Conservation (phyloP, 1,140 invertebrate species). For the Brachionus asplanchnoidis region DNA sequence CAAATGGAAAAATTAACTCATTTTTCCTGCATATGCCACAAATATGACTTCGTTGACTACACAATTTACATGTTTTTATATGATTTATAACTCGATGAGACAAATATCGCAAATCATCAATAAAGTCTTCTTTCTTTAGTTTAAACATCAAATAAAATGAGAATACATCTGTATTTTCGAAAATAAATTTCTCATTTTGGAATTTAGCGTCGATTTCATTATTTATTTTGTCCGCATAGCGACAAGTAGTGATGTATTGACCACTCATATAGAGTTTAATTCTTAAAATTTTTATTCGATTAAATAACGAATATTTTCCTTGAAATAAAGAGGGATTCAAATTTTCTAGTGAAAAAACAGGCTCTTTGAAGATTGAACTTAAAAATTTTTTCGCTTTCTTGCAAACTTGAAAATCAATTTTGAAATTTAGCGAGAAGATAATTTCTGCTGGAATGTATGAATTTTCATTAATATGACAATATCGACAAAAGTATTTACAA, state of each 20-base stretch:
- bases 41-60: constrained; percentile 31
- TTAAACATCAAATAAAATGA: constrained; percentile 22
- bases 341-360: constrained; percentile 10
- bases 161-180: background rate
- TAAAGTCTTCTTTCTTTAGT: background rate
- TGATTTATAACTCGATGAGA: background rate
- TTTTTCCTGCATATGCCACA: constrained; percentile 16
- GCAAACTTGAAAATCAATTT: background rate
- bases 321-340: constrained; percentile 2
- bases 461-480: constrained; percentile 73
- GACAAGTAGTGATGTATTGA: background rate
- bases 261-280: background rate
- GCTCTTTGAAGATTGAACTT: background rate
- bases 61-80: constrained; percentile 16
- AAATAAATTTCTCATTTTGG: constrained; percentile 14
- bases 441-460: constrained; percentile 64
- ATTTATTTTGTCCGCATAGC: background rate
- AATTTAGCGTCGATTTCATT: constrained; percentile 3
- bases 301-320: background rate
- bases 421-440: background rate
- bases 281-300: constrained; percentile 17
- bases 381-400: constrained; percentile 33
- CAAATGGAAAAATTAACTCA: constrained; percentile 36
- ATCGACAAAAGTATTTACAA: constrained; percentile 80
- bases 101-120: background rate